Evolutionary conservation across 2,888 invertebrate genomes (phyloP), one percentile per base, ranked within the genome.

Genomic region (Drosophila subquinaria): DNA sequence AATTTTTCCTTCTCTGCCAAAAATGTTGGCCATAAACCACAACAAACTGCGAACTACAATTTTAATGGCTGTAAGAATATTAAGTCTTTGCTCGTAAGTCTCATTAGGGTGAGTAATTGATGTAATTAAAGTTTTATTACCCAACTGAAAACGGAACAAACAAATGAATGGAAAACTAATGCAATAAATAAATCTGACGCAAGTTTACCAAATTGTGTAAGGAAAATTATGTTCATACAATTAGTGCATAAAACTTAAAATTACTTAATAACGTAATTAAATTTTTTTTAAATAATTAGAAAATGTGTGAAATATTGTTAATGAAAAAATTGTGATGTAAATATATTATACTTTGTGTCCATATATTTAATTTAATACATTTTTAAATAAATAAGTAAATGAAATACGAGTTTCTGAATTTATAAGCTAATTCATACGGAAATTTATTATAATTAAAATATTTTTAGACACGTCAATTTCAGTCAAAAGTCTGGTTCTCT

Each of bases 31-130:
- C 73, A 75, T 68, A 50, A 42, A 30, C 20, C 33, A 45, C 10
- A 8, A n/a, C 42, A 30, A 45, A 30, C 30, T 30, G 52, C 60
- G 57, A 62, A 48, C 43, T n/a, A 23, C 5, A 27, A 17, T 50
- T 53, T 62, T 36, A 57, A 51, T 42, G 56, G 9, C 56, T 35
- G 67, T 60, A 42, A 15, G 17, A 40, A 47, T 55, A 45, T 63
- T 33, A 53, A 30, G 36, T 57, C 3, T 38, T 20, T 52, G n/a
- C 36, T 45, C 11, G 45, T 75, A 27, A 43, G 20, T 35, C 35
- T 40, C 38, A 27, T 15, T 20, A 47, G 23, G 43, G 70, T 76
- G 53, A 76, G 62, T 76, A 52, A 55, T 40, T 55, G 17, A 20
- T 42, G 48, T 55, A 42, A 40, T 59, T 59, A 64, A 64, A 59